Conservation (phyloP, 2,113 vertebrate genomes). For the Carassius gibelio region DNA sequence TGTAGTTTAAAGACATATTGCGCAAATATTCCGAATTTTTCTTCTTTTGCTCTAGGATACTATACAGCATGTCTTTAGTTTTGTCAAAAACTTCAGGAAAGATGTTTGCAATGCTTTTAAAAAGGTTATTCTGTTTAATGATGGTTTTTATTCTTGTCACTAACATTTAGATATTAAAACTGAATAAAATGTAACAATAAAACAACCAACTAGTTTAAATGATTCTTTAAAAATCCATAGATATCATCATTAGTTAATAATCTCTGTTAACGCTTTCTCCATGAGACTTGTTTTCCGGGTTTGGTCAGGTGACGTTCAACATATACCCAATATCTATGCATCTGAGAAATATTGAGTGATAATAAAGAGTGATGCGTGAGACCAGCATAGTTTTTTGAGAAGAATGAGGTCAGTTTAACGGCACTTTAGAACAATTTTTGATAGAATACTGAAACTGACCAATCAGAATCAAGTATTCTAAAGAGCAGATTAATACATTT, state of each 20-base stretch:
- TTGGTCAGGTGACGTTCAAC: too few relatives aligned
- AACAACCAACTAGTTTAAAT: too few relatives aligned
- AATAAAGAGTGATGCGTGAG: background rate
- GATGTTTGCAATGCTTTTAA: background rate
- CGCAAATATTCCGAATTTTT: background rate
- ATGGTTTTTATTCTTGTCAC: background rate
- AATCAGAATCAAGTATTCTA: too few relatives aligned
- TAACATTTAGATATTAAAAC: too few relatives aligned
- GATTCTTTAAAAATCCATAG: too few relatives aligned
- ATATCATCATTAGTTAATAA: too few relatives aligned
- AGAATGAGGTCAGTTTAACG: background rate
- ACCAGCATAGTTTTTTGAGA: background rate
- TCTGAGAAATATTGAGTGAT: background rate
- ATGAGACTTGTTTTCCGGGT: too few relatives aligned
- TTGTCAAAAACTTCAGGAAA: background rate
- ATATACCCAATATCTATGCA: background rate
- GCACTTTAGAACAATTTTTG: background rate
- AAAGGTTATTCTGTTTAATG: constrained; percentile 4
- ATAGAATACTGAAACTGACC: background rate
- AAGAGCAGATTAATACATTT: too few relatives aligned
- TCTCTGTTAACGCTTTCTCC: too few relatives aligned
- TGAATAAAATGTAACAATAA: too few relatives aligned
- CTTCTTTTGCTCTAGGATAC: background rate
- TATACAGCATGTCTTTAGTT: constrained; percentile 1
- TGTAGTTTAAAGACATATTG: constrained; percentile 20